Conservation (phyloP, 2,113 vertebrate species). For the Todiramphus chloris region DNA sequence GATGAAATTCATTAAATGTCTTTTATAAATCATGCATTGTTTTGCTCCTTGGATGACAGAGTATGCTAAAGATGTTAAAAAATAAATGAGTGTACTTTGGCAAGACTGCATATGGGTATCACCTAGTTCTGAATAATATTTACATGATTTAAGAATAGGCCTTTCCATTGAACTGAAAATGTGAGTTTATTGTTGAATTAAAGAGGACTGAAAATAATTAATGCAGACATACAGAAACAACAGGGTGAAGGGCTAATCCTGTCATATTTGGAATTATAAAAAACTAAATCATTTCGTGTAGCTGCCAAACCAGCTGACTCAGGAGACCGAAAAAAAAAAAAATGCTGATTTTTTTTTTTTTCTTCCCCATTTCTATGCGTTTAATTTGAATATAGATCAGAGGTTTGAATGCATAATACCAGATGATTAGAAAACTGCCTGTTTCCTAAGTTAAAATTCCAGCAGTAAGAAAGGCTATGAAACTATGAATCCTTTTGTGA, state of each 20-base stretch:
- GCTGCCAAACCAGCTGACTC: constrained; percentile 40
- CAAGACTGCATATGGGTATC: not conserved
- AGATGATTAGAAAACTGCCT: not conserved
- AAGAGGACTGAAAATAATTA: constrained; percentile 44
- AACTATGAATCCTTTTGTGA: not conserved
- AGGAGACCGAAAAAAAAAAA: not conserved
- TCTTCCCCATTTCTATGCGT: not conserved
- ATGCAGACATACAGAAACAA: constrained; percentile 10
- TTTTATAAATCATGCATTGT: constrained; percentile 39
- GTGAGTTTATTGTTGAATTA: constrained; percentile 37
- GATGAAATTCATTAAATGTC: constrained; percentile 14
- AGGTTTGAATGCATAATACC: not conserved
- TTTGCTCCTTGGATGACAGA: constrained; percentile 34
- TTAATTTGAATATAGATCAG: not conserved
- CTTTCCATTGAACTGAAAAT: constrained; percentile 18
- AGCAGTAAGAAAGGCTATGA: not conserved
- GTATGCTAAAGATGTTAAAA: not conserved
- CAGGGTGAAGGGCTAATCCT: constrained; percentile 36
- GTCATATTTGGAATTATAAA: not conserved
- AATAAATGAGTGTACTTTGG: constrained; percentile 41
- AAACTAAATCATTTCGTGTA: not conserved
- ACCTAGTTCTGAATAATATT: constrained; percentile 30
- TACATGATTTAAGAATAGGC: not conserved
- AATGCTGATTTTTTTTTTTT: not conserved
- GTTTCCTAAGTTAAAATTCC: not conserved